These are phyloP conservation scores for Platyscapa corneri DNA, from an alignment of 1,140 invertebrate species.

Conservation along the genomic window DNA sequence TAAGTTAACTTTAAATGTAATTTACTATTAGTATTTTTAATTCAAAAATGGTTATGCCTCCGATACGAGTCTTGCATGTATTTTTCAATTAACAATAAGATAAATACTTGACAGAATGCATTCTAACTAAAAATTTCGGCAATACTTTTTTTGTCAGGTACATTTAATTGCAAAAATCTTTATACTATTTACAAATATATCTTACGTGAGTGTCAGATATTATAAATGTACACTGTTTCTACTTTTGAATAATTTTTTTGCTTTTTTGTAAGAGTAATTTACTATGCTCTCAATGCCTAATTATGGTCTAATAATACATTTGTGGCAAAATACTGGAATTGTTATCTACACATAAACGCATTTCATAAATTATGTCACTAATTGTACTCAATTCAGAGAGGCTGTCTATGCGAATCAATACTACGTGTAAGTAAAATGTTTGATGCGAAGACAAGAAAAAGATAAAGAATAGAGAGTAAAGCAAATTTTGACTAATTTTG, in stretches of 20 bases:
- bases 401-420: constrained; percentile 34
- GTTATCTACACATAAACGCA: constrained; percentile 22
- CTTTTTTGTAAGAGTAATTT: constrained; percentile 18
- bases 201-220: constrained; percentile 19
- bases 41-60: constrained; percentile 34
- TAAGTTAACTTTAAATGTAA: not conserved
- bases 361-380: constrained; percentile 14
- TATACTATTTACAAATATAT: constrained; percentile 44
- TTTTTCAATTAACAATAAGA: constrained; percentile 9
- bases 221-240: constrained; percentile 38
- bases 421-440: constrained; percentile 35
- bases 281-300: constrained; percentile 2
- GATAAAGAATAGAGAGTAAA: constrained; percentile 12
- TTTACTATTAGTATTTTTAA: constrained; percentile 32
- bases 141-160: constrained; percentile 38
- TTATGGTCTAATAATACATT: constrained; percentile 14
- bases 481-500: constrained; percentile 50
- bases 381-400: constrained; percentile 41
- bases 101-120: constrained; percentile 34
- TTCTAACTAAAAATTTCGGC: constrained; percentile 38
- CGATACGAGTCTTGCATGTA: constrained; percentile 25
- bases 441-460: constrained; percentile 16
- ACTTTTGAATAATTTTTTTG: constrained; percentile 7
- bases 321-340: constrained; percentile 14
- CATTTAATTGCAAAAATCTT: constrained; percentile 28